Evolutionary conservation across 2,113 vertebrate species (phyloP), one percentile per base, ranked within the genome.

Genomic region (Rhadina sibilatrix): DNA sequence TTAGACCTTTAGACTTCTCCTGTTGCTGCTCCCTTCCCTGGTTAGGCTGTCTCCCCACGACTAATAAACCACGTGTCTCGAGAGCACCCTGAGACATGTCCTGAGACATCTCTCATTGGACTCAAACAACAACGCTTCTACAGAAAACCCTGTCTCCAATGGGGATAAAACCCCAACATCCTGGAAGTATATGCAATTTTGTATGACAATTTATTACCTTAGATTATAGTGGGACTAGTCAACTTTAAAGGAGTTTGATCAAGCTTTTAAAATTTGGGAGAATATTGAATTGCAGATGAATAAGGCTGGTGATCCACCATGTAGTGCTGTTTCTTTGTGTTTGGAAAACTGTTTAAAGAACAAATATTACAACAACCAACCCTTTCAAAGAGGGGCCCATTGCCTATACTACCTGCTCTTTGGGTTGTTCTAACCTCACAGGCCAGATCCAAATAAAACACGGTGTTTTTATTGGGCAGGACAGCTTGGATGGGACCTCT

Each of bases 171-270:
- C 1, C 1, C 6, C 22, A 75, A 16, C 4, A 63, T 10, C 19
- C 17, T 89, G 74, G 8, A 71, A 56, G 24, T 40, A 16, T 37
- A 11, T 28, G 12, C n/a, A 30, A 59, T 71, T 70, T 71, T 19
- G 10, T 42, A 12, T 24, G 27, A 30, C 14, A 35, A 84, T 63
- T 91, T 70, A 25, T 75, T 87, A 14, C 16, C 30, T 74, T 64
- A 44, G 27, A 23, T 54, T 71, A 37, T 11, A 35, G 28, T 0
- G 0, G 38, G 53, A 47, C 15, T 12, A 60, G 30, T 28, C 12
- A 24, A n/a, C n/a, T 86, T 85, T 71, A 23, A 0, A 1, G 33
- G 27, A 81, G 13, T 17, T 25, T 0, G 0, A 12, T 24, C 5
- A 12, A 75, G 5, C 33, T 75, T 89, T 78, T 75, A 63, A 93